These are phyloP conservation scores for Trisateles emortualis DNA, from an alignment of 2,888 invertebrate species.

Conservation along the genomic window DNA sequence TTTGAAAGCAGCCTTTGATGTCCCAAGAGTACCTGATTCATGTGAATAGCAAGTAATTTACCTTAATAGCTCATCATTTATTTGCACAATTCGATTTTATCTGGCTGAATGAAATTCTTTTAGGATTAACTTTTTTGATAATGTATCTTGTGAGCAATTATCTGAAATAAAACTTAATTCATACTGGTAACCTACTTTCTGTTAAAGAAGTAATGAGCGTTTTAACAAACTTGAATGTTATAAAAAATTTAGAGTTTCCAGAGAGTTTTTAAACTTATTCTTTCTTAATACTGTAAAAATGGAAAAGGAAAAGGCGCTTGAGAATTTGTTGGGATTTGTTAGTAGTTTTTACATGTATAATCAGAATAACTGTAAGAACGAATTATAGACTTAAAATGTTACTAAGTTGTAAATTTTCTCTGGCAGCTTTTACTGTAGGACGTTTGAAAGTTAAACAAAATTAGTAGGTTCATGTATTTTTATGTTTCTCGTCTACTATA, in stretches of 20 bases:
- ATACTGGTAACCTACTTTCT: conserved; percentile 36
- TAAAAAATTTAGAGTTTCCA: conserved; percentile 29
- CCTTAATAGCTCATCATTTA: conserved; percentile 14
- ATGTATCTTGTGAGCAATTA: conserved; percentile 23
- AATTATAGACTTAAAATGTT: background rate
- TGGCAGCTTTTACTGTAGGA: background rate
- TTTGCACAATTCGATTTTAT: conserved; percentile 2
- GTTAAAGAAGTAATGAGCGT: conserved; percentile 28
- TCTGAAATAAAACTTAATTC: conserved; percentile 29
- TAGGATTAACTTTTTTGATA: background rate
- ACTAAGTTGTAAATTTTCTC: background rate
- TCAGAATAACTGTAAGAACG: background rate
- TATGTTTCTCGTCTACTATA: no score
- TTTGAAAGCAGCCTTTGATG: conserved; percentile 39
- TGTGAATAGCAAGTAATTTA: conserved; percentile 23
- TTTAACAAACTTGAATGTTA: conserved; percentile 31
- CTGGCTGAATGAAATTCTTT: background rate
- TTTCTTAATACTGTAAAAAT: conserved; percentile 1
- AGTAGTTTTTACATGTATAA: background rate
- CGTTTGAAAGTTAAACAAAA: background rate
- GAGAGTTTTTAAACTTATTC: conserved; percentile 4
- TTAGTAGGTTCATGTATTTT: background rate
- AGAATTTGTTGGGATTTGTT: background rate
- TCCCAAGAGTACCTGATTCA: conserved; percentile 18
- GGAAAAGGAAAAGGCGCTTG: background rate